These are phyloP conservation scores for Lasioglossum lativentre DNA, from an alignment of 2,888 invertebrate species.

Conservation along the genomic window DNA sequence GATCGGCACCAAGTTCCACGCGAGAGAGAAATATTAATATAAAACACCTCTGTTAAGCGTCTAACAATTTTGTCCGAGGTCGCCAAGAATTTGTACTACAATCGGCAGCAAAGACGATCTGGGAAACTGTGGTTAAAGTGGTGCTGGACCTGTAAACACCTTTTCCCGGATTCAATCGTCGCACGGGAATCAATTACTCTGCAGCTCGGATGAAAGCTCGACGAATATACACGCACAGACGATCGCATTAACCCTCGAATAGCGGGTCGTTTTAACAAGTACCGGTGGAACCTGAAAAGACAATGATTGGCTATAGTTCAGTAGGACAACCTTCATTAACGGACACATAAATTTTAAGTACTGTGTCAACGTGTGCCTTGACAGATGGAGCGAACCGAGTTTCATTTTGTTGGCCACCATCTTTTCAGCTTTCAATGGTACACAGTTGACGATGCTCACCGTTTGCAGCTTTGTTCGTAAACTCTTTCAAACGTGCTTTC, in stretches of 20 bases:
- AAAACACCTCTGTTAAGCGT: slow-evolving; percentile 31
- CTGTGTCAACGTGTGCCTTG: not conserved
- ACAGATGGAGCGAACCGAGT: not conserved
- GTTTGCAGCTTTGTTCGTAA: not conserved
- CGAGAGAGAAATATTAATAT: slow-evolving; percentile 29
- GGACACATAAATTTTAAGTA: not conserved
- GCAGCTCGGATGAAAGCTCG: slow-evolving; percentile 45
- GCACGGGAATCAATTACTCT: slow-evolving; percentile 21
- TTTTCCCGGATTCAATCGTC: slow-evolving; percentile 11
- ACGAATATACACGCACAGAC: slow-evolving; percentile 40
- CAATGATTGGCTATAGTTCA: not conserved
- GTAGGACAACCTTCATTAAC: not conserved
- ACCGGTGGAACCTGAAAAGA: not conserved
- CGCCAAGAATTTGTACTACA: slow-evolving; percentile 11
- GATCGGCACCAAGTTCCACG: not conserved
- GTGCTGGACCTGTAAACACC: not conserved
- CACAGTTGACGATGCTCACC: not conserved
- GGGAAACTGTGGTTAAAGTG: slow-evolving; percentile 2
- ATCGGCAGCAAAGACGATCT: slow-evolving; percentile 54
- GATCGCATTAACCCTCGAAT: slow-evolving; percentile 23
- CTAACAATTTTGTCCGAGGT: slow-evolving; percentile 39
- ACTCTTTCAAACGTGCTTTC: not conserved
- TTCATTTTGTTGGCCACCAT: not conserved
- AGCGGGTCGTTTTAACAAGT: not conserved
- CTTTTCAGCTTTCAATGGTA: not conserved